Conservation (phyloP, 2,113 vertebrate species). For the Chionodraco myersi region DNA sequence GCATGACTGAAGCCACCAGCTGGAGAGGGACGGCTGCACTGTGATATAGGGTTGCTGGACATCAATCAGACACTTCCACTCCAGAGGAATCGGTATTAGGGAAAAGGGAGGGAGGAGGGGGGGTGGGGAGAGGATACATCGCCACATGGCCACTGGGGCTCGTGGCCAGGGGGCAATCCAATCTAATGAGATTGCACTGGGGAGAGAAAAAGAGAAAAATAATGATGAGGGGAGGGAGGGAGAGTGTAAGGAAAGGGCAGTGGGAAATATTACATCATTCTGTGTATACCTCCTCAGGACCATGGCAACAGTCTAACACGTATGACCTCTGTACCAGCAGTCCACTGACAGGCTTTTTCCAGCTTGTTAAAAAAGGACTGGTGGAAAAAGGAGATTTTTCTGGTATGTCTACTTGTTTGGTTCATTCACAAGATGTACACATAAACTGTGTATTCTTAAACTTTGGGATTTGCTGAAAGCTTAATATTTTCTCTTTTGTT, state of each 20-base stretch:
- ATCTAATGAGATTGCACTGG: slow-evolving; percentile 76
- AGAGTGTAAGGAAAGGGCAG: slow-evolving; percentile 14
- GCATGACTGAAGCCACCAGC: slow-evolving; percentile 82
- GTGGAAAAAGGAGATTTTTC: slow-evolving; percentile 34
- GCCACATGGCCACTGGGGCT: slow-evolving; percentile 74
- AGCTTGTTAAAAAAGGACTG: slow-evolving; percentile 54
- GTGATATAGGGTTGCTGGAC: slow-evolving; percentile 82
- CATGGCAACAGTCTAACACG: slow-evolving; percentile 70
- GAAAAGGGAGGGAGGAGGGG: slow-evolving; percentile 4
- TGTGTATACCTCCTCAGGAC: slow-evolving; percentile 62
- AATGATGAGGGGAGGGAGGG: slow-evolving; percentile 44
- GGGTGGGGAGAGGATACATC: slow-evolving; percentile 50
- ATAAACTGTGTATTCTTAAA: slow-evolving; percentile 39
- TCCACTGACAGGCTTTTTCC: slow-evolving; percentile 61
- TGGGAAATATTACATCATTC: slow-evolving; percentile 75
- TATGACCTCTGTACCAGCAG: slow-evolving; percentile 52
- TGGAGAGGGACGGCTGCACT: slow-evolving; percentile 75
- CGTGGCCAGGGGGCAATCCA: slow-evolving; percentile 75
- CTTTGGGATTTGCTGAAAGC: slow-evolving; percentile 69
- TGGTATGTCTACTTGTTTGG: slow-evolving; percentile 77
- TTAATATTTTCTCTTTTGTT: slow-evolving; percentile 37
- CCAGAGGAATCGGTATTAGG: slow-evolving; percentile 63
- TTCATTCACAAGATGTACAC: slow-evolving; percentile 53
- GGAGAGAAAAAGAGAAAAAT: slow-evolving; percentile 58
- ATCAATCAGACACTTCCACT: slow-evolving; percentile 82